These are phyloP conservation scores for Notothenia rossii DNA, from an alignment of 2,113 vertebrate species.

Conservation along the genomic window DNA sequence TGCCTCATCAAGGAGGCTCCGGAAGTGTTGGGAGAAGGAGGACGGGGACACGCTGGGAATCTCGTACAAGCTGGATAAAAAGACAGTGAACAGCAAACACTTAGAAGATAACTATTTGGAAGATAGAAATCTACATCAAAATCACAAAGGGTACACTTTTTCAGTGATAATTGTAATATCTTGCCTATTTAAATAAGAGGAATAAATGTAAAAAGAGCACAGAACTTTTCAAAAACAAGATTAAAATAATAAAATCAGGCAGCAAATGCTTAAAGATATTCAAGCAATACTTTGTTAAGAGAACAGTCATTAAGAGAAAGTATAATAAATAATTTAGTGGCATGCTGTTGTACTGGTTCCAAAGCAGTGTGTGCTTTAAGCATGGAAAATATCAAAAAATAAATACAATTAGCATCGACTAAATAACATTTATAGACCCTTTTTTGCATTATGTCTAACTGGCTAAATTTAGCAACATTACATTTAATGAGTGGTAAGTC, in stretches of 20 bases:
- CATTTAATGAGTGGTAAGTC: background rate
- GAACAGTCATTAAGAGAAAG: too few relatives aligned
- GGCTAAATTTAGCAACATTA: background rate
- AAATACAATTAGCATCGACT: background rate
- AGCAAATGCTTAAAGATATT: background rate
- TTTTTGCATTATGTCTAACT: background rate
- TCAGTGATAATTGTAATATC: background rate
- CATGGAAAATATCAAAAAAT: conserved; percentile 7
- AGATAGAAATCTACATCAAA: background rate
- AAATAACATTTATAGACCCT: background rate
- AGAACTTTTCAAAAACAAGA: background rate
- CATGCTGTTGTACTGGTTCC: background rate
- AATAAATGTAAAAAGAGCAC: background rate
- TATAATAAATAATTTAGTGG: too few relatives aligned
- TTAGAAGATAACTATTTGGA: background rate
- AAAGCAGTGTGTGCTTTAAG: background rate
- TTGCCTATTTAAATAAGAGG: background rate
- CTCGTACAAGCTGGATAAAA: conserved; percentile 90
- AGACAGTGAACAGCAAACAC: background rate
- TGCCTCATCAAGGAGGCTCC: conserved; percentile 88
- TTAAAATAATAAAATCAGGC: too few relatives aligned
- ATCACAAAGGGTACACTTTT: background rate
- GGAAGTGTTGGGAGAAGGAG: conserved; percentile 90
- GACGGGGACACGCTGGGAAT: conserved; percentile 91
- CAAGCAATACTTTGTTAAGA: background rate